Evolutionary conservation across 2,888 invertebrate species (phyloP).

Genomic region (Melitaea athalia): DNA sequence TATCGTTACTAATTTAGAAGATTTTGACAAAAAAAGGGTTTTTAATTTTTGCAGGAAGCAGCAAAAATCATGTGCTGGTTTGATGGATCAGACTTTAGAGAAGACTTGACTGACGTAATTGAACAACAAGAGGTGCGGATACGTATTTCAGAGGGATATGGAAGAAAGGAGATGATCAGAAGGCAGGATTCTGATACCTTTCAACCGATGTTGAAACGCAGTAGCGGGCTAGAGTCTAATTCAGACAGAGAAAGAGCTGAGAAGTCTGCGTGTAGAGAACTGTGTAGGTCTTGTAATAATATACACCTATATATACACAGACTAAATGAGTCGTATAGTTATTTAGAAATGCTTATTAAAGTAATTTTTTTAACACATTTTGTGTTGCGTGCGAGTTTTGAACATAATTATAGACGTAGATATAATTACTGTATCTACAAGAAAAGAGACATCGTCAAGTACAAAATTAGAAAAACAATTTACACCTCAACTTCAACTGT

Average conservation of each 20-base stretch:
- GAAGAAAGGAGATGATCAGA: conserved; percentile 54
- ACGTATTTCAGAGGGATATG: conserved; percentile 66
- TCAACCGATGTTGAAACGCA: conserved; percentile 72
- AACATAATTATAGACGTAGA: no score
- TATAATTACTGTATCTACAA: no score
- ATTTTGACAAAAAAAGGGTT: background rate
- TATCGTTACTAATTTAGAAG: background rate
- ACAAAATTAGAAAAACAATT: no score
- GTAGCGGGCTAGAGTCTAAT: conserved; percentile 67
- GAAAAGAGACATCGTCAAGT: no score
- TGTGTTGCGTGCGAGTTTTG: background rate
- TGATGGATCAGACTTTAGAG: conserved; percentile 75
- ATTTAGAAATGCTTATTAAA: no score
- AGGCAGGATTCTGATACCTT: conserved; percentile 71
- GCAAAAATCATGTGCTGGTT: conserved; percentile 79
- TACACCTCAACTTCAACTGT: no score
- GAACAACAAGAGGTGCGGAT: conserved; percentile 77
- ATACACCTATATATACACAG: background rate
- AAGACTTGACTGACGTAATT: conserved; percentile 75
- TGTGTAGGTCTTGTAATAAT: conserved; percentile 58
- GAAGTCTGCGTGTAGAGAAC: conserved; percentile 61
- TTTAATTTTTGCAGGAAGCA: conserved; percentile 59
- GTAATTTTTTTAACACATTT: background rate
- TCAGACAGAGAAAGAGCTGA: conserved; percentile 55
- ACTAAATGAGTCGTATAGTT: no score